Base-by-base conservation (phyloP, 2,797 vertebrate species). In the Pithecia hirsuta region DNA sequence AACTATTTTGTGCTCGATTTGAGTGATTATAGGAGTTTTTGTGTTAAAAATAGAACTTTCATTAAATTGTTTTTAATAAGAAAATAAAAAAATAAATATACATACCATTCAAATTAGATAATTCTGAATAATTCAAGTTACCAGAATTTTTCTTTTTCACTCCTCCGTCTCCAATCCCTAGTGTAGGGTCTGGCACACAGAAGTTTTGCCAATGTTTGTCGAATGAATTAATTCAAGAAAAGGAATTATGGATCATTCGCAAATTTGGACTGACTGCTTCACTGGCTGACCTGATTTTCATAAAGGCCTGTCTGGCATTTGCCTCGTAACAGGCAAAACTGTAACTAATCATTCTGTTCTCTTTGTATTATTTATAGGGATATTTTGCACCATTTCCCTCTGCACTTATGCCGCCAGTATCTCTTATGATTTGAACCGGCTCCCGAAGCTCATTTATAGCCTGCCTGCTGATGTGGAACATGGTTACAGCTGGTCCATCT, bases 321-420 rank as follows among this genome's bases (percentile, higher is more conserved):
- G 82, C 96, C 72, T 92, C 48, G 76, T 4, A 28, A 61, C 44
- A 26, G 55, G 41, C 59, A 41, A 57, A 85, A 57, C 85, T 28
- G 19, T 81, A 93, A 83, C 93, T 28, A 82, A 94, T 55, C 48
- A 7, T 80, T 92, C 92, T 67, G 44, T 48, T 70, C 72, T 70
- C 10, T 95, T 86, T 93, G 79, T 98, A 67, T 96, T 64, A 81
- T 96, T 97, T 97, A 28, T 94, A 99, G 99, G 99, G 84, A 99
- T 99, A 97, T 99, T 99, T 98, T 99, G 99, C 98, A 99, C 99
- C 98, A 99, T 99, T 97, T 99, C 99, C 50, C 98, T 99, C 97
- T 99, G 99, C 93, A 99, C 99, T 7, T 99, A 99, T 1, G 99
- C 99, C 9, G 99, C 99, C 98, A 99, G 99, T 19, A 95, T 99